Evolutionary conservation across 2,797 vertebrate species (phyloP), one percentile per base, ranked within the genome.

Genomic region (Cuculus canorus): DNA sequence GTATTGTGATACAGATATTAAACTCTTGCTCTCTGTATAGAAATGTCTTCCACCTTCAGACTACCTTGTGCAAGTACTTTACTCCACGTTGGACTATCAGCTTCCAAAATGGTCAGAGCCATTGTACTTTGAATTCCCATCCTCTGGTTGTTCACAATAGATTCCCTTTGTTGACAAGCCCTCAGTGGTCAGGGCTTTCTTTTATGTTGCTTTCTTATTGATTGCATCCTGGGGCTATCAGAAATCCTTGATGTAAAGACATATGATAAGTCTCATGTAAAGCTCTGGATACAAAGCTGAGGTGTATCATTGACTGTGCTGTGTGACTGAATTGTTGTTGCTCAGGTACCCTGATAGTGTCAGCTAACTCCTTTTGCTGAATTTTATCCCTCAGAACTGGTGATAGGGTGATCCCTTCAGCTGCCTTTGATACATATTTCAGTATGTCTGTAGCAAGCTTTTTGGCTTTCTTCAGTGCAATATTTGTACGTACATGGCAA

Each of bases 401-500:
- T 16, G 17, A 70, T 35, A 65, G 57, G 45, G 41, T 81, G 61
- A 91, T 85, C 63, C 84, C 82, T 56, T 82, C 77, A 82, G 60
- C 83, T 27, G 32, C 82, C 76, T 90, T 45, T 90, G 73, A 7
- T 45, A 66, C 83, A 92, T 96, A 41, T 88, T 97, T 88, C 57
- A 83, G 79, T 82, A 88, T 54, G 32, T 15, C 43, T 56, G 66
- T 75, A 93, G 82, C 65, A 80, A 88, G 72, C 11, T 90, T 96
- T 96, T 64, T 92, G 90, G 63, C 88, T 97, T 94, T 88, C 77
- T 95, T 97, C 76, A 50, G 83, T 94, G 80, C 79, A 84, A 32
- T 88, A 94, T 95, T 96, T 95, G 92, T 95, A 95, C 94, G 91
- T 86, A 89, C 71, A 5, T 1, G 13, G 90, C 82, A 59, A 90